A percentile compares a stretch with the other conserved stretches of the same genome.
These are phyloP conservation scores for Callipepla squamata DNA, from an alignment of 2,113 vertebrate genomes.

Conservation along the genomic window DNA sequence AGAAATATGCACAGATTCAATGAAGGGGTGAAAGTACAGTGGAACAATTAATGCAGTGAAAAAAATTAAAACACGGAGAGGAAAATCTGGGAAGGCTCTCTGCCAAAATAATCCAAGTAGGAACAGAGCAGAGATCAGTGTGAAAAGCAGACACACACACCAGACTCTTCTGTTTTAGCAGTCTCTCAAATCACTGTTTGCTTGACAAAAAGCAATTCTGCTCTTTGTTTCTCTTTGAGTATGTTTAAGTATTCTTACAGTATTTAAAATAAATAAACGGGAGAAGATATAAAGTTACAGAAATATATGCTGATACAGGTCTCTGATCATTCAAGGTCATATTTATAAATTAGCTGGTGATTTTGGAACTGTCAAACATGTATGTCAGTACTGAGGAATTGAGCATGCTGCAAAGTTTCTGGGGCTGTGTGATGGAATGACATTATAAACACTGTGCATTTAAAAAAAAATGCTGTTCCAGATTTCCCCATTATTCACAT, in stretches of 20 bases:
- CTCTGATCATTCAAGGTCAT: neutral
- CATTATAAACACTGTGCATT: neutral
- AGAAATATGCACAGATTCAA: neutral
- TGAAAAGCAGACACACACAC: neutral
- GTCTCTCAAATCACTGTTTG: neutral
- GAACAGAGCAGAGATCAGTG: neutral
- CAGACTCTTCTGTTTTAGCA: neutral
- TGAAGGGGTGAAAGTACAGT: neutral
- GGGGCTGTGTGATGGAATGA: neutral
- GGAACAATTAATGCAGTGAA: neutral
- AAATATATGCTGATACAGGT: neutral
- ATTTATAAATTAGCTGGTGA: neutral
- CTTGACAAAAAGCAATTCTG: neutral
- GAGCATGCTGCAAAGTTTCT: rapidly evolving
- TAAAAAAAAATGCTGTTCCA: neutral
- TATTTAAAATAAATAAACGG: neutral
- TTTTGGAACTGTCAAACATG: neutral
- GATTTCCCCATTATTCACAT: neutral
- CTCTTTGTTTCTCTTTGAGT: neutral
- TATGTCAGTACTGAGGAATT: neutral
- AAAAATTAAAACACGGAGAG: conserved; percentile 5
- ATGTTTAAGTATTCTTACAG: neutral
- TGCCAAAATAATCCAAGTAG: neutral
- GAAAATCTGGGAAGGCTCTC: neutral
- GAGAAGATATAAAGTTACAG: neutral